Percentiles rank a stretch among this genome's conserved stretches.
Conservation (phyloP, 2,797 vertebrate genomes). For the Psittacula echo region DNA sequence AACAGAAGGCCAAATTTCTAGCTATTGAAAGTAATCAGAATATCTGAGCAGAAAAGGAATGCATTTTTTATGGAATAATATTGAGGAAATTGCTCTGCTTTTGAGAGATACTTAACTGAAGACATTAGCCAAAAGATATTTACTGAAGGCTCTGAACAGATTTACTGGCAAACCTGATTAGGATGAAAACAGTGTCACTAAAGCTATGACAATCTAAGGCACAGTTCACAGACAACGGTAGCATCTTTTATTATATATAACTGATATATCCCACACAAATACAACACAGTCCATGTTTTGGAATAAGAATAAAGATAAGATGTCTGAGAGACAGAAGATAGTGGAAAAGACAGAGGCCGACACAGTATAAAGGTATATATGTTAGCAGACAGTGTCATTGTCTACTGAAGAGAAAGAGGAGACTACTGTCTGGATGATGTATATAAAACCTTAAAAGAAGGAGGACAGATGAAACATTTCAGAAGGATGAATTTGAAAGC, state of each 20-base stretch:
- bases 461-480: slow-evolving; percentile 23
- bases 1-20: neutral
- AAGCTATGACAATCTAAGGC: neutral
- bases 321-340: neutral
- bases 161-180: neutral
- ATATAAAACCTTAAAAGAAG: neutral
- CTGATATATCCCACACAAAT: neutral
- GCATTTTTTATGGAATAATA: neutral
- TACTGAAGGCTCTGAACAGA: neutral
- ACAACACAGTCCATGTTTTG: neutral
- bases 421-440: neutral
- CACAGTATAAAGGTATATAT: neutral
- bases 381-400: neutral
- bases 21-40: neutral
- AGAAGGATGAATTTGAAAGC: slow-evolving; percentile 2
- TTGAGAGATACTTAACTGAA: neutral
- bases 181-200: neutral
- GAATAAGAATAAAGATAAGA: neutral
- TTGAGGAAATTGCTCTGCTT: neutral
- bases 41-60: neutral
- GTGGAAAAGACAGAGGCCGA: neutral
- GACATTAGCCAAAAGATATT: neutral
- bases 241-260: neutral
- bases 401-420: neutral
- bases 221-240: neutral